A percentile compares a stretch with the other conserved stretches of the same genome.
These are phyloP conservation scores for Corvus moneduloides DNA, from an alignment of 2,113 vertebrate species.

Conservation along the genomic window DNA sequence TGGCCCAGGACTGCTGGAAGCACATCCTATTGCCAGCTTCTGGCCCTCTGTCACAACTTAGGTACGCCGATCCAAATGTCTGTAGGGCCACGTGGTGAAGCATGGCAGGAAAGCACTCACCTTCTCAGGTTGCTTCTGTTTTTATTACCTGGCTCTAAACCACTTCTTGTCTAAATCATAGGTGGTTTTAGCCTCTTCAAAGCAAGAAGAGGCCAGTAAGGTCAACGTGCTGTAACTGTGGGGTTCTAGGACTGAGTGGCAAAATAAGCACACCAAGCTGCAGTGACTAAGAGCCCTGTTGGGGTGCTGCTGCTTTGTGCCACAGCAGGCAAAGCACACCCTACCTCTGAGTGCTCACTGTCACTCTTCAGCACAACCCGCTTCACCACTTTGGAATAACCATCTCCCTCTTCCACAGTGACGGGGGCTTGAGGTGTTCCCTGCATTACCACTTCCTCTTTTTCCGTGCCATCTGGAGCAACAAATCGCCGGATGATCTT, in stretches of 20 bases:
- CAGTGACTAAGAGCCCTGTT: neutral
- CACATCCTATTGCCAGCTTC: neutral
- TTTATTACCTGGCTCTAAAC: neutral
- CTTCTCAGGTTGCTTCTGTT: neutral
- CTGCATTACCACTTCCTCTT: conserved; percentile 84
- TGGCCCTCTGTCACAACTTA: no score
- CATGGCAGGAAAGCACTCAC: neutral
- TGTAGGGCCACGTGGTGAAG: neutral
- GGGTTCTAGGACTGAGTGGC: neutral
- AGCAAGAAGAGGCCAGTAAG: neutral
- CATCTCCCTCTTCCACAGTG: conserved; percentile 82
- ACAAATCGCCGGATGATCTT: conserved; percentile 87
- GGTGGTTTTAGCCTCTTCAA: neutral
- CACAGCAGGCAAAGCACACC: neutral
- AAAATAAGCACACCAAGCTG: neutral
- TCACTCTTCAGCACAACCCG: conserved; percentile 87
- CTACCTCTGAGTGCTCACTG: conserved; percentile 85
- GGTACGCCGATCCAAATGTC: neutral
- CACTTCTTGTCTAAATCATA: neutral
- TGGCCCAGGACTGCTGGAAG: neutral
- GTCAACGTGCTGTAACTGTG: neutral
- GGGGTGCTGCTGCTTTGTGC: neutral
- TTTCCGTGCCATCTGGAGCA: conserved; percentile 84
- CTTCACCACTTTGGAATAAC: conserved; percentile 89
- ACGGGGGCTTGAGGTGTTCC: conserved; percentile 79